These are phyloP conservation scores for Nemapogon koenigi DNA, from an alignment of 2,888 invertebrate species.

Conservation along the genomic window DNA sequence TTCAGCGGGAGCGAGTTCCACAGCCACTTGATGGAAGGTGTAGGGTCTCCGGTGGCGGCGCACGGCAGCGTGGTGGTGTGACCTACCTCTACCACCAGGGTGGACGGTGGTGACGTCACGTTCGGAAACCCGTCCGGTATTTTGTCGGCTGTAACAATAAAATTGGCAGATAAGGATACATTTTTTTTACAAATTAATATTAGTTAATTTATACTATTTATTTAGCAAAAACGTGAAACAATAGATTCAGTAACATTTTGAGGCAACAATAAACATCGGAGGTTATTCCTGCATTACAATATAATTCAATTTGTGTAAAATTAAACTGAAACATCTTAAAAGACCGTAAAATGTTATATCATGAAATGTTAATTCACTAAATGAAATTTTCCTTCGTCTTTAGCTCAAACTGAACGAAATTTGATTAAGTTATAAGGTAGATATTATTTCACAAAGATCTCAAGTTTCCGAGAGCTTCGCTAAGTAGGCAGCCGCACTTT, in stretches of 20 bases:
- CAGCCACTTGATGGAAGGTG: conserved; percentile 89
- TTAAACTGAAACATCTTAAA: conserved; percentile 19
- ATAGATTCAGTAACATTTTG: no score
- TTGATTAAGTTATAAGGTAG: conserved; percentile 54
- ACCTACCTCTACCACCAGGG: conserved; percentile 96
- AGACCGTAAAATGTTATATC: conserved; percentile 41
- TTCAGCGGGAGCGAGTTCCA: conserved; percentile 91
- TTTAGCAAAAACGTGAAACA: no score
- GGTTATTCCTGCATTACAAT: no score
- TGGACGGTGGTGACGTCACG: conserved; percentile 80
- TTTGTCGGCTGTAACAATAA: conserved; percentile 70
- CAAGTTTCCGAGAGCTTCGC: conserved; percentile 10
- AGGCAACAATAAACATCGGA: no score
- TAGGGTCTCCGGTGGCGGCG: conserved; percentile 84
- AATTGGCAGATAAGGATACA: no score
- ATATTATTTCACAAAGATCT: conserved; percentile 38
- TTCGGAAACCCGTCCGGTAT: conserved; percentile 92
- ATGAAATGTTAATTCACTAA: conserved; percentile 51
- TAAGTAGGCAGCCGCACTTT: neutral
- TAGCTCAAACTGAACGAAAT: conserved; percentile 41
- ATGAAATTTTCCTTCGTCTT: conserved; percentile 38
- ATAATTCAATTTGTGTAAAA: conserved; percentile 10
- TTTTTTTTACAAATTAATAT: no score
- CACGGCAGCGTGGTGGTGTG: conserved; percentile 90
- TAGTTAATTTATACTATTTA: no score